Conservation (phyloP, 2,797 vertebrate genomes). For the Enteromius anoplus region DNA sequence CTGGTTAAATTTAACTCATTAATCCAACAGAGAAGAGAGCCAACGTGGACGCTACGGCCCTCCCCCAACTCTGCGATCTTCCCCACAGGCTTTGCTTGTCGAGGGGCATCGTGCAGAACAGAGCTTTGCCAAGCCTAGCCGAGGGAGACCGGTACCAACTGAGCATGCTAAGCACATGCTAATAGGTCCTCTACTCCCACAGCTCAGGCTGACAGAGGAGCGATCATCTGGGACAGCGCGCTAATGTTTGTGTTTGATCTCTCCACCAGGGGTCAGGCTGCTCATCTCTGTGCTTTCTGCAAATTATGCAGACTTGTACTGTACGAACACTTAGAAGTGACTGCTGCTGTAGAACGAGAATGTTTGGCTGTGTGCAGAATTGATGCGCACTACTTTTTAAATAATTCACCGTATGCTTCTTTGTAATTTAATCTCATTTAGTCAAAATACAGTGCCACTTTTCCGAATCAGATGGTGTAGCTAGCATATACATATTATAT, state of each 20-base stretch:
- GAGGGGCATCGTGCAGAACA: slow-evolving; percentile 26
- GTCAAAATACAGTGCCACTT: not conserved
- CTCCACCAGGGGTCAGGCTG: slow-evolving; percentile 37
- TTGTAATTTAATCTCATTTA: not conserved
- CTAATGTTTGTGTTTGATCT: slow-evolving; percentile 13
- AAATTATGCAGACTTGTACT: slow-evolving; percentile 8
- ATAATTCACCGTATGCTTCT: not conserved
- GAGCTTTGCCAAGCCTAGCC: slow-evolving; percentile 31
- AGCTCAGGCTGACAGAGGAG: slow-evolving; percentile 12
- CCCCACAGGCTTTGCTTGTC: slow-evolving; percentile 9
- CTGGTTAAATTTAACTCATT: slow-evolving; percentile 80
- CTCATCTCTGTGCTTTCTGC: slow-evolving; percentile 12
- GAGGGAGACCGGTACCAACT: slow-evolving; percentile 36
- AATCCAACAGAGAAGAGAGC: slow-evolving; percentile 71
- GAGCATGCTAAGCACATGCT: slow-evolving; percentile 54
- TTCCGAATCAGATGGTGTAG: not conserved
- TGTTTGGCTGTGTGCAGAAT: not conserved
- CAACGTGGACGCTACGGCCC: slow-evolving; percentile 29
- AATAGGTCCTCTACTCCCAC: slow-evolving; percentile 38
- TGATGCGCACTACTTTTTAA: not conserved
- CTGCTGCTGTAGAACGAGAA: not conserved
- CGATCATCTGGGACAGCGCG: slow-evolving; percentile 12
- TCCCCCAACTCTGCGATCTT: slow-evolving; percentile 31
- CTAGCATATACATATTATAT: not conserved
- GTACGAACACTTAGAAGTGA: not conserved